phyloP scores from a whole-genome alignment of 2,113 vertebrate genomes.

The Myotis lucifugus region DNA sequence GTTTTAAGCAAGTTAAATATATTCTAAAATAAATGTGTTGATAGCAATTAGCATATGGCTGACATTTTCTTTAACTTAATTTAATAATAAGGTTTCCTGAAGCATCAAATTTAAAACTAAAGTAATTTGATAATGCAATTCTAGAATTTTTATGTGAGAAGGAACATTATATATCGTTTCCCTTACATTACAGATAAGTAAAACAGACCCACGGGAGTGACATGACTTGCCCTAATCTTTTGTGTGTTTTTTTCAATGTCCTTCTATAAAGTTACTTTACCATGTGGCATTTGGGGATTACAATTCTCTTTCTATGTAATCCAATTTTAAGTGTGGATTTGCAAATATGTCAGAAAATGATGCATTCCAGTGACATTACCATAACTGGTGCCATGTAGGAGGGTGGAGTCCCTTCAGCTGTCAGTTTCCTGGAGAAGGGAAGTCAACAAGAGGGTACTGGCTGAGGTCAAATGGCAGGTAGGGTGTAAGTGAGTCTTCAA shows the following conservation, averaged over 20 bases:
- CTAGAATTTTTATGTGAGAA: background rate
- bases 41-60: background rate
- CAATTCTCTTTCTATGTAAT: slow-evolving; percentile 39
- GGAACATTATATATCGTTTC: background rate
- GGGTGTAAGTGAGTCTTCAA: background rate
- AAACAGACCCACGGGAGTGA: background rate
- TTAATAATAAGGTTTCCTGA: background rate
- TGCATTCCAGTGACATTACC: background rate
- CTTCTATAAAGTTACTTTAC: slow-evolving; percentile 40
- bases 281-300: background rate
- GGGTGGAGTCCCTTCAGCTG: background rate
- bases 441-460: background rate
- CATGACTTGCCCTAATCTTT: background rate
- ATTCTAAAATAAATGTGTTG: slow-evolving; percentile 27
- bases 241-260: background rate
- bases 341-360: background rate
- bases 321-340: slow-evolving; percentile 27
- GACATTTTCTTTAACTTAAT: slow-evolving; percentile 4
- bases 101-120: slow-evolving; percentile 36
- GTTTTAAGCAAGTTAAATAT: slow-evolving; percentile 33
- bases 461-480: background rate
- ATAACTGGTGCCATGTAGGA: background rate
- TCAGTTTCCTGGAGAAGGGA: background rate
- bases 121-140: slow-evolving; percentile 8
- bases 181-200: background rate